Base-by-base conservation (phyloP, 2,797 vertebrate species). In the Ptychobarbus kaznakovi region DNA sequence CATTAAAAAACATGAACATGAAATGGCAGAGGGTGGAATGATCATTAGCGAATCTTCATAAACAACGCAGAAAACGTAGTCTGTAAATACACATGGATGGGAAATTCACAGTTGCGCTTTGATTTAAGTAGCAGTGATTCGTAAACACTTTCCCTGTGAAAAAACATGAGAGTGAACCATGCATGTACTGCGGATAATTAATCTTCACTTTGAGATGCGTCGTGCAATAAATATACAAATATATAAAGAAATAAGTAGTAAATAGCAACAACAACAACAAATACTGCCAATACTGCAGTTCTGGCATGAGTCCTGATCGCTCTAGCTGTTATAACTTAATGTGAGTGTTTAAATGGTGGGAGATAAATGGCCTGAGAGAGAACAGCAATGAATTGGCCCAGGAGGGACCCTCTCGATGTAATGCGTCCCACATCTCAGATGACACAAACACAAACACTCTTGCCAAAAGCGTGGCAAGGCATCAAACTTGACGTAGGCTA, bases 1-100 rank as follows among this genome's bases (percentile, higher is more conserved):
- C 74, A 74, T 73, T 70, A 51, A 73, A 73, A 84, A 85, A 79
- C 15, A 63, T 74, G 18, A 63, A 61, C 51, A 82, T 80, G 76
- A 25, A 80, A 80, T 7, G 16, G 20, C 51, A 40, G 28, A 63
- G 68, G 76, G 66, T 72, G 76, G 68, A 80, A 80, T 63, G 68
- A 80, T 85, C 84, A 74, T 85, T 85, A 79, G 66, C 10, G 13
- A 58, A 22, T 73, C 79, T 79, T 78, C 20, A 82, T 46, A 84
- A 87, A 84, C 72, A 63, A 87, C 69, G 65, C 58, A 2, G 40
- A 72, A 82, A 74, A 80, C 3, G 32, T 4, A 6, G 11, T 40
- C 38, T 53, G 70, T 86, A 80, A 88, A 86, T 86, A 74, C 74
- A 63, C 12, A 82, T 73, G 42, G 53, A 66, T 63, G 65, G 51